Percentiles rank a stretch among this genome's conserved stretches.
Evolutionary conservation across 1,140 invertebrate genomes (phyloP).

Genomic region (Adelges cooleyi): DNA sequence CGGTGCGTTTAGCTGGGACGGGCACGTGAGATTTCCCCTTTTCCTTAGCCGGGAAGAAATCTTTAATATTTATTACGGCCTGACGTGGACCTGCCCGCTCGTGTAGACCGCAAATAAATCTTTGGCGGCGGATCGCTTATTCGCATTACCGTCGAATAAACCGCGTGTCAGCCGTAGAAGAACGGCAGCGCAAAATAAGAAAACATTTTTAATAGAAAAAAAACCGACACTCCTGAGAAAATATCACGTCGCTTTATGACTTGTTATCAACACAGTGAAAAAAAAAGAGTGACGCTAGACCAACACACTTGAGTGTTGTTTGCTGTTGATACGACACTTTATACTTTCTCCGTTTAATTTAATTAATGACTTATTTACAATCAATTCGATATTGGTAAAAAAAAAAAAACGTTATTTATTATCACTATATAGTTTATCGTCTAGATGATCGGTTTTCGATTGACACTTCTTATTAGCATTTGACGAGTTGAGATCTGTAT

Average conservation of each 20-base stretch:
- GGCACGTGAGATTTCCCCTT: background rate
- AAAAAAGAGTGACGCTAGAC: too few species aligned
- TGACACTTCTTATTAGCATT: too few species aligned
- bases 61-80: conserved; percentile 2
- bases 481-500: too few species aligned
- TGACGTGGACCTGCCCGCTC: background rate
- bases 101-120: background rate
- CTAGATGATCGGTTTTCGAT: too few species aligned
- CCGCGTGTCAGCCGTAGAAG: background rate
- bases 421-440: too few species aligned
- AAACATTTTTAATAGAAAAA: background rate
- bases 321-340: too few species aligned
- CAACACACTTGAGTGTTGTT: too few species aligned
- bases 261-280: too few species aligned
- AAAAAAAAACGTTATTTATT: too few species aligned
- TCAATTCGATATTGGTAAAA: too few species aligned
- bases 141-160: background rate
- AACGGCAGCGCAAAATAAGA: background rate
- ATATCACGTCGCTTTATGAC: background rate
- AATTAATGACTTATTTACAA: too few species aligned
- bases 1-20: background rate
- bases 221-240: background rate
- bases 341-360: too few species aligned
- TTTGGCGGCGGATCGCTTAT: background rate
- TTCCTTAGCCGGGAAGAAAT: background rate